Conservation (phyloP, 1,140 invertebrate species). For the Drosophila pectinifera region DNA sequence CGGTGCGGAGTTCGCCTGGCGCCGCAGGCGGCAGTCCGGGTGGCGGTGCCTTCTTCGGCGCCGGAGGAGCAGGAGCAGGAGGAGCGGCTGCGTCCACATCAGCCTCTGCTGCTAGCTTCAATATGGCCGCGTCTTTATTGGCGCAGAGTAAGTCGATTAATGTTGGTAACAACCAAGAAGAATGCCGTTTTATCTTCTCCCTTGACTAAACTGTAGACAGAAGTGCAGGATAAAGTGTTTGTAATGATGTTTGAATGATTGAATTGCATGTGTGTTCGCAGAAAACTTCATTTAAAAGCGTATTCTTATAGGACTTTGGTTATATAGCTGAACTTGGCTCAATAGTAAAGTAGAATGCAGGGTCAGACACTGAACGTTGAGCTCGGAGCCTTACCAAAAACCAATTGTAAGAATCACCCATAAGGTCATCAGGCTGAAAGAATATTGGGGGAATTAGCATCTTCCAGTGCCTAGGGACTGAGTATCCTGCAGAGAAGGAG, state of each 20-base stretch:
- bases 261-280: background rate
- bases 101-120: conserved; percentile 74
- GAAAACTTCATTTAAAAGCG: no score
- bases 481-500: background rate
- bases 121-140: conserved; percentile 89
- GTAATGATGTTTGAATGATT: background rate
- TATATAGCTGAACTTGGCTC: no score
- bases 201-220: background rate
- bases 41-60: conserved; percentile 36
- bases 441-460: background rate
- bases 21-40: conserved; percentile 5
- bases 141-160: conserved; percentile 90
- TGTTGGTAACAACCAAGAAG: conserved; percentile 84
- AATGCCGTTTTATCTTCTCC: conserved; percentile 1
- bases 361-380: no score
- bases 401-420: background rate
- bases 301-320: background rate
- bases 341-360: background rate
- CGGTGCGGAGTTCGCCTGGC: conserved; percentile 24
- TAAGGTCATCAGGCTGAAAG: background rate
- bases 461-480: background rate
- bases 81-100: conserved; percentile 40
- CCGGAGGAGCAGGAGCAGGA: background rate
- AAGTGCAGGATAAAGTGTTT: background rate
- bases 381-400: no score